Evolutionary conservation across 2,888 invertebrate species (phyloP).

Genomic region (Sminthurinus aureus): DNA sequence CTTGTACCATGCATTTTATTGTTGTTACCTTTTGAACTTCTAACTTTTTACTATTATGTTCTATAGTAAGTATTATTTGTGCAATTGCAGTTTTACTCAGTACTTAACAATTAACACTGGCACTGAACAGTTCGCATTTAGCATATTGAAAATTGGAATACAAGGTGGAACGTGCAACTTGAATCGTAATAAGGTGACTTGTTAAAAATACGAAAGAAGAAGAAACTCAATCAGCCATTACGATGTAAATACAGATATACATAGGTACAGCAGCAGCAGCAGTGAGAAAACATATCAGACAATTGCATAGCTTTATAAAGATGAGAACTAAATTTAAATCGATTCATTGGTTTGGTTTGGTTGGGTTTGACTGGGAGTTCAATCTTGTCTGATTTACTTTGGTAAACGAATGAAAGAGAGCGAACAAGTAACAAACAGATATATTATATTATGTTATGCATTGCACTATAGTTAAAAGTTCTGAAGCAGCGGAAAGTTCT

Average conservation of each 20-base stretch:
- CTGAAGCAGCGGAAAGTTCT: constrained; percentile 26
- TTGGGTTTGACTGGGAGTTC: too few relatives aligned
- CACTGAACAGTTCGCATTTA: neutral
- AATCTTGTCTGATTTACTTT: too few relatives aligned
- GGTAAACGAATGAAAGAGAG: too few relatives aligned
- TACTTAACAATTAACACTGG: too few relatives aligned
- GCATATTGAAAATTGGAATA: neutral
- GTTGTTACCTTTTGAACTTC: neutral
- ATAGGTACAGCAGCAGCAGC: neutral
- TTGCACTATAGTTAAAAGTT: neutral
- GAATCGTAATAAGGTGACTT: neutral
- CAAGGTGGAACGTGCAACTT: neutral
- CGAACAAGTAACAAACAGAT: too few relatives aligned
- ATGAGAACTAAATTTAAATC: neutral
- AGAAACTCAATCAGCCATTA: constrained; percentile 5
- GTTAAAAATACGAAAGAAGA: neutral
- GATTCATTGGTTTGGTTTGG: too few relatives aligned
- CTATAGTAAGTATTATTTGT: neutral
- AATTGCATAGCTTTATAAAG: neutral
- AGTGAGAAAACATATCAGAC: too few relatives aligned
- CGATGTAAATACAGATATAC: neutral
- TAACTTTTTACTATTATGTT: neutral
- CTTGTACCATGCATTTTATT: neutral
- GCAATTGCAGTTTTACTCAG: neutral
- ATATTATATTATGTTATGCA: too few relatives aligned